Conservation (phyloP, 2,888 invertebrate species). For the Perdita meconis region DNA sequence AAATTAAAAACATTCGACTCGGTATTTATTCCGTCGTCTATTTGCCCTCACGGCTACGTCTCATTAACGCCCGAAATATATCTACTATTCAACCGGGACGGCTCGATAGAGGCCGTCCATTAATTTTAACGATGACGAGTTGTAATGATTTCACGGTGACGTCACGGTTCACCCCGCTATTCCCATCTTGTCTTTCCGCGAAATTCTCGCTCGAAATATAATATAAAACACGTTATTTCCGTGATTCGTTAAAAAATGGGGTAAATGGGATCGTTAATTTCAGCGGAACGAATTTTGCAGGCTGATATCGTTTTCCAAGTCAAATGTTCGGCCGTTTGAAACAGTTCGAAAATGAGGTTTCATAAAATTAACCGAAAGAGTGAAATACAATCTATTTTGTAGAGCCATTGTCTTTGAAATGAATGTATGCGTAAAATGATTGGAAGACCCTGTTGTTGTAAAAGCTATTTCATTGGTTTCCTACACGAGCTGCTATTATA, state of each 20-base stretch:
- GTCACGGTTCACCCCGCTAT: constrained; percentile 3
- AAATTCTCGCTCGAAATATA: constrained; percentile 18
- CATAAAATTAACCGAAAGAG: neutral
- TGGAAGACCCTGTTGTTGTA: neutral
- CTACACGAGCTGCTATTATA: no score
- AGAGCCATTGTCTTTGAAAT: neutral
- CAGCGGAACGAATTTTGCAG: neutral
- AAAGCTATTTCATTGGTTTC: no score
- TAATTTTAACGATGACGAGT: constrained; percentile 47
- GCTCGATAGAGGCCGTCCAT: constrained; percentile 36
- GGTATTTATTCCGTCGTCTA: constrained; percentile 27
- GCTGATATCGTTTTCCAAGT: neutral
- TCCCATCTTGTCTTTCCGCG: neutral
- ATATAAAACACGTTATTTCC: constrained; percentile 13
- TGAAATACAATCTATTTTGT: neutral
- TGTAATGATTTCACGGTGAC: constrained; percentile 41
- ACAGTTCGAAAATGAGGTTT: neutral
- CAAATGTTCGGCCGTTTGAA: neutral
- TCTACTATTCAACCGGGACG: constrained; percentile 10
- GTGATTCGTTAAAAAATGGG: neutral
- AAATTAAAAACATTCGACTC: constrained; percentile 37
- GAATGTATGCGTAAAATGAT: neutral
- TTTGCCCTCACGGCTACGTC: constrained; percentile 33
- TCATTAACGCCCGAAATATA: constrained; percentile 44
- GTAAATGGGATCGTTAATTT: neutral